phyloP scores from a whole-genome alignment of 1,140 invertebrate genomes.

The Panonychus citri region DNA sequence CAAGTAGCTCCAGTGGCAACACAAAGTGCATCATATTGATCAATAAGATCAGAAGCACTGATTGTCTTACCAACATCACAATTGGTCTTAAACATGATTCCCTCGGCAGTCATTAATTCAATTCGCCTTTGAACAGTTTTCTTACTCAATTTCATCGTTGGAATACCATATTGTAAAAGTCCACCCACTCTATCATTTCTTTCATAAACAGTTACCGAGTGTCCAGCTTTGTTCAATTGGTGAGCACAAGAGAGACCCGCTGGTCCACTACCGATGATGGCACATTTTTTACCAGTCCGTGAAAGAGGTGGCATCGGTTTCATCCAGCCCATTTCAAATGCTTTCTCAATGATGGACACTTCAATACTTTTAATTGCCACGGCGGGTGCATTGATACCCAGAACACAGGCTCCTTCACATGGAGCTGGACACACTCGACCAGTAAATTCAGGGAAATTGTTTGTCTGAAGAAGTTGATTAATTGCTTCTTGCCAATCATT shows the following conservation, averaged over 20 bases:
- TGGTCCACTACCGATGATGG: conserved; percentile 85
- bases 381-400: conserved; percentile 81
- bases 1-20: conserved; percentile 82
- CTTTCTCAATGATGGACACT: conserved; percentile 93
- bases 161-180: conserved; percentile 87
- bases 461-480: conserved; percentile 81
- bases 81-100: conserved; percentile 69
- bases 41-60: conserved; percentile 40
- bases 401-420: conserved; percentile 90
- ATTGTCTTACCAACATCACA: conserved; percentile 78
- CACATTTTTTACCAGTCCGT: conserved; percentile 62
- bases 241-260: conserved; percentile 86
- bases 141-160: conserved; percentile 89
- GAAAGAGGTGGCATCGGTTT: conserved; percentile 41
- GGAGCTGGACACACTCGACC: conserved; percentile 94
- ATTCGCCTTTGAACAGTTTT: conserved; percentile 58
- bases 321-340: conserved; percentile 91
- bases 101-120: conserved; percentile 64
- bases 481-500: conserved; percentile 93
- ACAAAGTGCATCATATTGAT: conserved; percentile 62
- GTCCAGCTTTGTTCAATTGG: conserved; percentile 83
- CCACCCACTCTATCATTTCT: conserved; percentile 85
- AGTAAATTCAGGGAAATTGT: conserved; percentile 98
- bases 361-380: conserved; percentile 99
- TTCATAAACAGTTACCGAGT: conserved; percentile 81